Conservation (phyloP, 37 sponge, comb jelly and placozoan genomes). For the Spongilla lacustris region DNA sequence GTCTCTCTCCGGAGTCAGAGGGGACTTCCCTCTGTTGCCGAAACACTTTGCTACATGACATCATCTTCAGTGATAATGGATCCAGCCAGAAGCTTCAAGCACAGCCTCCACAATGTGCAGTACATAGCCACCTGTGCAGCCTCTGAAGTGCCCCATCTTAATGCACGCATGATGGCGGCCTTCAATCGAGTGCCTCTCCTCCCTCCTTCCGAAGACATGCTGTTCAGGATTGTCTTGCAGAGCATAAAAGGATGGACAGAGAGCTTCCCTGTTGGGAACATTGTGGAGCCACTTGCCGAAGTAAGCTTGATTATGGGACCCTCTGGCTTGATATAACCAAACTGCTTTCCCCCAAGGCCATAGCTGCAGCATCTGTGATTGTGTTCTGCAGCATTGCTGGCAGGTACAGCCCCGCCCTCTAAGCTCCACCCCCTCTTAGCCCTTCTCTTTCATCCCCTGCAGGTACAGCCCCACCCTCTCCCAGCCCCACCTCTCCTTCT, state of each 20-base stretch:
- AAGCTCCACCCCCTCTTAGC: too few relatives aligned
- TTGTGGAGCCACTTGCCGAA: conserved; percentile 23
- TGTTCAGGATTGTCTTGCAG: conserved; percentile 35
- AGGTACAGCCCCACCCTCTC: conserved; percentile 25
- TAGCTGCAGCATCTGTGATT: conserved; percentile 51
- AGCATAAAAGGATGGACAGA: conserved; percentile 34
- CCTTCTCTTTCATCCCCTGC: too few relatives aligned
- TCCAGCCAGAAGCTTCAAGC: conserved; percentile 5
- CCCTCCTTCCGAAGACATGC: conserved; percentile 36
- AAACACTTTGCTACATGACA: conserved; percentile 19
- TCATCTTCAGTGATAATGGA: conserved; percentile 15
- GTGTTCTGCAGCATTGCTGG: conserved; percentile 32
- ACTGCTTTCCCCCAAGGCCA: conserved; percentile 13
- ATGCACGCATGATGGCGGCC: conserved; percentile 3
- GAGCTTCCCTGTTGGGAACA: conserved; percentile 20
- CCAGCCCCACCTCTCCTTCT: conserved; percentile 40
- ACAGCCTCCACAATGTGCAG: conserved; percentile 24
- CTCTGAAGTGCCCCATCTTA: conserved; percentile 6
- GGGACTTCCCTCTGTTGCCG: conserved; percentile 12
- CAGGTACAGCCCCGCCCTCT: neutral
- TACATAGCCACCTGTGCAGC: conserved; percentile 35
- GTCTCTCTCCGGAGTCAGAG: neutral
- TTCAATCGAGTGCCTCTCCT: conserved; percentile 57
- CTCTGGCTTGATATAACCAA: too few relatives aligned
- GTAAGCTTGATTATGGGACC: conserved; percentile 6